phyloP scores from a whole-genome alignment of 2,888 invertebrate species.

The Spodoptera littoralis region DNA sequence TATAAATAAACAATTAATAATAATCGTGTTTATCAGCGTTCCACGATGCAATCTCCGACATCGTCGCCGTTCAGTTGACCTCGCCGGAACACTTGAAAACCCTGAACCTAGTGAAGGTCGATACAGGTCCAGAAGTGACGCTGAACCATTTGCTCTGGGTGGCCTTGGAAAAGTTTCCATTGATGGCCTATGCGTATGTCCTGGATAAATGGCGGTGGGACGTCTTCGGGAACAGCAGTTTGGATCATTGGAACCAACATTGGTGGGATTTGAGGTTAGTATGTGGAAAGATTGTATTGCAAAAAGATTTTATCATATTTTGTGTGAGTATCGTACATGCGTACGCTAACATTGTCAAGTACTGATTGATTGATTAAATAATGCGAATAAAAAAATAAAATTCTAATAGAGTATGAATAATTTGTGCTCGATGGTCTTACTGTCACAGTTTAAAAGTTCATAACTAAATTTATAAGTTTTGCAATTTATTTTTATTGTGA shows the following conservation, averaged over 20 bases:
- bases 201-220: slow-evolving; percentile 85
- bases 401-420: too few species aligned
- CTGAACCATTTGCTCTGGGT: slow-evolving; percentile 82
- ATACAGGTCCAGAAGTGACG: slow-evolving; percentile 73
- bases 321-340: too few species aligned
- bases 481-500: too few species aligned
- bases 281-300: not conserved
- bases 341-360: too few species aligned
- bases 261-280: slow-evolving; percentile 84
- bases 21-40: slow-evolving; percentile 80
- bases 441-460: too few species aligned
- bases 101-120: slow-evolving; percentile 77
- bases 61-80: slow-evolving; percentile 89
- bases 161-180: slow-evolving; percentile 81
- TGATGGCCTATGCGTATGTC: slow-evolving; percentile 83
- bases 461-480: too few species aligned
- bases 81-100: slow-evolving; percentile 84
- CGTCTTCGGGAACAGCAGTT: slow-evolving; percentile 75
- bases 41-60: slow-evolving; percentile 90
- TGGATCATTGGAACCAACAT: slow-evolving; percentile 80
- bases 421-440: too few species aligned
- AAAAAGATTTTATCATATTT: not conserved
- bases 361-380: too few species aligned
- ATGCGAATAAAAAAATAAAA: too few species aligned
- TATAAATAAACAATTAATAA: slow-evolving; percentile 29